These are phyloP conservation scores for Diacarnus erythraeanus DNA, from an alignment of 37 sponge, comb jelly and placozoan species.

Conservation along the genomic window DNA sequence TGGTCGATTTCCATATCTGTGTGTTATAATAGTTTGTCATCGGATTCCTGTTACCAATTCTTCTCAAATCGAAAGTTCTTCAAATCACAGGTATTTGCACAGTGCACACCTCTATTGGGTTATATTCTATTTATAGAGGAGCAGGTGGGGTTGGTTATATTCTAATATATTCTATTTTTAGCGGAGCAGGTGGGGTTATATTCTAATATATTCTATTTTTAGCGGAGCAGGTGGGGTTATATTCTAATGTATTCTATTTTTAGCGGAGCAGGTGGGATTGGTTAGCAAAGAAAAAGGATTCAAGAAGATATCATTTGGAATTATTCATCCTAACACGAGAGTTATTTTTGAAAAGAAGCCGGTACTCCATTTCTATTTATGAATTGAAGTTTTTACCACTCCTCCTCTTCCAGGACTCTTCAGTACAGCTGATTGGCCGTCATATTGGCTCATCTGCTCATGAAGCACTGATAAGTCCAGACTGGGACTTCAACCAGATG, in stretches of 20 bases:
- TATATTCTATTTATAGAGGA: no score
- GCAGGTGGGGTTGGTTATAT: no score
- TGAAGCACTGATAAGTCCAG: constrained; percentile 86
- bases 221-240: background rate
- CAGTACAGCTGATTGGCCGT: constrained; percentile 73
- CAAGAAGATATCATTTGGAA: constrained; percentile 22
- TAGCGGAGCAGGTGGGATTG: background rate
- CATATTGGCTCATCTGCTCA: constrained; percentile 54
- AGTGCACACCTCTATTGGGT: background rate
- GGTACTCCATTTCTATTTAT: constrained; percentile 5
- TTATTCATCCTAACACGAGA: constrained; percentile 34
- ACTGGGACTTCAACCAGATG: constrained; percentile 97
- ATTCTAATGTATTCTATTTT: background rate
- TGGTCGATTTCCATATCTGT: background rate
- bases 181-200: no score
- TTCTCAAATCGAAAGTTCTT: constrained; percentile 32
- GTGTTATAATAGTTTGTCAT: background rate
- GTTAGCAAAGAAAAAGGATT: background rate
- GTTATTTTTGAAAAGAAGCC: constrained; percentile 63
- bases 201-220: no score
- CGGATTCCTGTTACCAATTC: background rate
- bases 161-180: no score
- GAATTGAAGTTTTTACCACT: background rate
- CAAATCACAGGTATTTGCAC: constrained; percentile 23
- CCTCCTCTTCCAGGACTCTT: constrained; percentile 30